Conservation (phyloP, 2,113 vertebrate genomes). For the Todiramphus chloris region DNA sequence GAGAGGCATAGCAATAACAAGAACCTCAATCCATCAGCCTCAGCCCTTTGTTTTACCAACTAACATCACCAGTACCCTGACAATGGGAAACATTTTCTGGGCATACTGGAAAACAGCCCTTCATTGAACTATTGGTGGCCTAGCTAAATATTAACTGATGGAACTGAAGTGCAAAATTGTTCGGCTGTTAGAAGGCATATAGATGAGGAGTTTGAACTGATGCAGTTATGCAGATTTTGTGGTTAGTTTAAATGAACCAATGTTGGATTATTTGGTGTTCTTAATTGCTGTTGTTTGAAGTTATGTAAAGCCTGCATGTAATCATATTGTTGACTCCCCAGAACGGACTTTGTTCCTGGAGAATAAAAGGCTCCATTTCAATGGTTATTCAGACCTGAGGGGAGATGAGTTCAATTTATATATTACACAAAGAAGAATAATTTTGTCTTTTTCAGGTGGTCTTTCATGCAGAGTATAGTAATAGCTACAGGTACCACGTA, state of each 20-base stretch:
- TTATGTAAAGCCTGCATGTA: background rate
- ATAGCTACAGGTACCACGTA: background rate
- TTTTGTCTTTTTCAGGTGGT: background rate
- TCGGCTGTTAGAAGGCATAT: background rate
- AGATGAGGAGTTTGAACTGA: background rate
- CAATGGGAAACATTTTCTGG: background rate
- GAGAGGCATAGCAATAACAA: background rate
- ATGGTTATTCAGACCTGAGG: background rate
- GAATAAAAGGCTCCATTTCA: background rate
- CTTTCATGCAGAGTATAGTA: background rate
- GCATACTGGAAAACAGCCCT: background rate
- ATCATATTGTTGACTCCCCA: background rate
- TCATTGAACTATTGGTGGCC: background rate
- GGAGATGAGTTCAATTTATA: background rate
- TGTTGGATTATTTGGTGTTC: background rate
- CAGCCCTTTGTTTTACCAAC: background rate
- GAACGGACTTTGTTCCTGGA: background rate
- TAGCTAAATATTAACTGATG: background rate
- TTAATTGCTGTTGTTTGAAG: background rate
- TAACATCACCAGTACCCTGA: background rate
- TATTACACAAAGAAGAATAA: background rate
- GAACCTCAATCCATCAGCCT: background rate
- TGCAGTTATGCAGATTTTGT: background rate
- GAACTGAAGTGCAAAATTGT: background rate
- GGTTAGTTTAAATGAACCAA: background rate